phyloP scores from a whole-genome alignment of 2,797 vertebrate species.

The Hyperoplus lanceolatus region DNA sequence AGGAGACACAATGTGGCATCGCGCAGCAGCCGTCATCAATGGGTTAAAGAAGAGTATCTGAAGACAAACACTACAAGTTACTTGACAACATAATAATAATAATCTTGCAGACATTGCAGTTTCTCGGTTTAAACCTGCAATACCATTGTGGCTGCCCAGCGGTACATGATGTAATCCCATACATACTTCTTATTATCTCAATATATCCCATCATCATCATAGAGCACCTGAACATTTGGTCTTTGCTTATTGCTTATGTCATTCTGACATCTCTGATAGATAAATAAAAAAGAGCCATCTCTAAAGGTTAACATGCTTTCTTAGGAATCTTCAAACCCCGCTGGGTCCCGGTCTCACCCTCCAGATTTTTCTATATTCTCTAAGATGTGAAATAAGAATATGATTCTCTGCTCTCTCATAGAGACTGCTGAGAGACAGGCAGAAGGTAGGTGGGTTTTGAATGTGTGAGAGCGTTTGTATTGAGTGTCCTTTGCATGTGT shows the following conservation, averaged over 20 bases:
- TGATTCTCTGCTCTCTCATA: slow-evolving; percentile 45
- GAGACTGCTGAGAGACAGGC: slow-evolving; percentile 73
- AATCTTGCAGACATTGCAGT: no score
- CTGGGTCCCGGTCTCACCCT: slow-evolving; percentile 43
- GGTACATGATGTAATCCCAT: slow-evolving; percentile 14
- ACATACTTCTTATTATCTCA: slow-evolving; percentile 11
- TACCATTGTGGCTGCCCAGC: slow-evolving; percentile 33
- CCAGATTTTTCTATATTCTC: slow-evolving; percentile 42
- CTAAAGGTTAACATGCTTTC: slow-evolving; percentile 42
- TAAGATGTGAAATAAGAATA: slow-evolving; percentile 68
- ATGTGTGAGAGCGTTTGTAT: slow-evolving; percentile 70
- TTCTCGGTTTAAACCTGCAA: slow-evolving; percentile 3
- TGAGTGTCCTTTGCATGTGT: slow-evolving; percentile 70
- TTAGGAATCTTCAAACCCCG: slow-evolving; percentile 58
- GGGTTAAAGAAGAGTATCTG: slow-evolving; percentile 6
- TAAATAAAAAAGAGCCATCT: slow-evolving; percentile 25
- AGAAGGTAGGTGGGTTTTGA: slow-evolving; percentile 81
- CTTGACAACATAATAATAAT: background rate
- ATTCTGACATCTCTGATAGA: slow-evolving; percentile 15
- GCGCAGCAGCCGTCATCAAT: no score
- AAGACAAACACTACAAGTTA: slow-evolving; percentile 1
- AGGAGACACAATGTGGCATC: no score
- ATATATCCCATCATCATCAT: slow-evolving; percentile 28
- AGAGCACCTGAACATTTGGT: slow-evolving; percentile 22
- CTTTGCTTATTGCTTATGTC: slow-evolving; percentile 17